Base-by-base conservation (phyloP, 1,140 invertebrate genomes). In the Theocolax elegans region DNA sequence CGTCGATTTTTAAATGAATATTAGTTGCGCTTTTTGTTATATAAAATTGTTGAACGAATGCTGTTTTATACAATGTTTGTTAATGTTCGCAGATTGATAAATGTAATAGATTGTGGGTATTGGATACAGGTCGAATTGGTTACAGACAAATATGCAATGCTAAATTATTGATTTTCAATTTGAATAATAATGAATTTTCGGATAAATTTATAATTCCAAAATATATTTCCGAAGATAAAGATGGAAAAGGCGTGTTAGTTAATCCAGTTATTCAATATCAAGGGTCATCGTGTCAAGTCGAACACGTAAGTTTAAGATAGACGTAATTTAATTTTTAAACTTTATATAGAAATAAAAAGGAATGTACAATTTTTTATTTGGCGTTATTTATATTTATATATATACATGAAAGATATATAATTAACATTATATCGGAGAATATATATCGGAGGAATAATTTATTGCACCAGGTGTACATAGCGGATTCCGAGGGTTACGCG, bases 41-140 rank as follows among this genome's bases (percentile, higher is more conserved):
- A n/a, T n/a, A n/a, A n/a, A n/a, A n/a, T n/a, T n/a, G n/a, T n/a
- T n/a, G n/a, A n/a, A n/a, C n/a, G n/a, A n/a, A n/a, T n/a, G n/a
- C n/a, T n/a, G n/a, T n/a, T 35, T 35, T 10, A 35, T 35, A 6
- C 31, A 35, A 35, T 35, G 31, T 6, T 35, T 35, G 10, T 35
- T 35, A 35, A 35, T 35, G 4, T 35, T 54, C n/a, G n/a, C n/a
- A 75, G 74, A 85, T 86, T 7, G 87, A 87, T 62, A 76, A 78
- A 64, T 87, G 85, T 68, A 80, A 85, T 54, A 79, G 84, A 7
- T 62, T 88, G 19, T 88, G 85, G 86, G 83, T 87, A 13, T 80
- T 87, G 76, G 87, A 87, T 58, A 56, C 83, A 0, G 87, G 86
- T 21, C 83, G 81, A 66, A 84, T 87, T 12, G 85, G 80, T 1